Evolutionary conservation across 92 coral and sea anemone genomes (phyloP).

Genomic region (Bergia puertoricense): DNA sequence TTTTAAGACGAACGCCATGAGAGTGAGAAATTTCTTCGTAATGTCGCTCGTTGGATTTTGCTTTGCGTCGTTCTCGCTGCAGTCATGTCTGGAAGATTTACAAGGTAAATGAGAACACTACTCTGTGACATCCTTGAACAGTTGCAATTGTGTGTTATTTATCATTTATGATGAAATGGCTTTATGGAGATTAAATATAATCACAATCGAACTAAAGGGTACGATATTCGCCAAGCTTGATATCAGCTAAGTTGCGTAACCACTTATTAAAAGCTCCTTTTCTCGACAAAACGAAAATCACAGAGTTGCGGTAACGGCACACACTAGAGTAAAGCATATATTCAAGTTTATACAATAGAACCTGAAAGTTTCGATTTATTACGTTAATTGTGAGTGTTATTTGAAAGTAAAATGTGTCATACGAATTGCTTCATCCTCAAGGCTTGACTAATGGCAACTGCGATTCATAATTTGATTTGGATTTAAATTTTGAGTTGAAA

Average conservation of each 20-base stretch:
- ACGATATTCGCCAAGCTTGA: background rate
- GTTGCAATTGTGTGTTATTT: slow-evolving; percentile 1
- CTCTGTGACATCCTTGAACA: background rate
- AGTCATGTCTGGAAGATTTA: slow-evolving; percentile 2
- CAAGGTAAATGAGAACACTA: background rate
- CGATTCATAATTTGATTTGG: background rate
- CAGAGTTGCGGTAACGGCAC: background rate
- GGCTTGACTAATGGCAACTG: background rate
- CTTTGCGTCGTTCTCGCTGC: background rate
- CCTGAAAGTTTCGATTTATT: background rate
- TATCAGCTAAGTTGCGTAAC: background rate
- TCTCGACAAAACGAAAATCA: background rate
- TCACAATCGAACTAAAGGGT: background rate
- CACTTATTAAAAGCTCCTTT: background rate
- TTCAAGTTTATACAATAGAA: background rate
- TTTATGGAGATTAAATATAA: background rate
- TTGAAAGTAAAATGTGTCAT: background rate
- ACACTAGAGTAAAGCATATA: background rate
- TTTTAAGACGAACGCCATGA: background rate
- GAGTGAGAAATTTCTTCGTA: background rate
- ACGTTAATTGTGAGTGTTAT: background rate
- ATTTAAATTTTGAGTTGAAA: background rate
- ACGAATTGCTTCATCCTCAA: background rate
- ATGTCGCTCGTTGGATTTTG: background rate
- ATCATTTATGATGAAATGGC: background rate